A percentile compares a stretch with the other conserved stretches of the same genome.
Evolutionary conservation across 2,888 invertebrate species (phyloP).

Genomic region (Muschampia plurimacula): DNA sequence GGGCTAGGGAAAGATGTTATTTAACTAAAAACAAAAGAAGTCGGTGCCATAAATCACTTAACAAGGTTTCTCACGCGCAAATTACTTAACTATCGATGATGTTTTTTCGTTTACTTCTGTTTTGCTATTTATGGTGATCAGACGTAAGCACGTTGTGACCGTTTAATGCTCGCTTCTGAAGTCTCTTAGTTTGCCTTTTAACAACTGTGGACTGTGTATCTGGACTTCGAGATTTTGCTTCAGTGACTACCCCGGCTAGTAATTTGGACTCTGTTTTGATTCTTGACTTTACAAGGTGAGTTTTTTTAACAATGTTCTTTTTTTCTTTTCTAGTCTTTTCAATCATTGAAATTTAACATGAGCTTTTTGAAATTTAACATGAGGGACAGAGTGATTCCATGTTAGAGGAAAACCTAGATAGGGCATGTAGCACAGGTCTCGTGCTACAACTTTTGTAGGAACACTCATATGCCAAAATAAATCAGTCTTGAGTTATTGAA

Average conservation of each 20-base stretch:
- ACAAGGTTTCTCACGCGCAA: background rate
- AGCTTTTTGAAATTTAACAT: too few species aligned
- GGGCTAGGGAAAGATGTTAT: background rate
- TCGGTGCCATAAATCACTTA: background rate
- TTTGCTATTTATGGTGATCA: conserved; percentile 9
- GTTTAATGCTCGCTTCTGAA: conserved; percentile 1
- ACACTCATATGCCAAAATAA: too few species aligned
- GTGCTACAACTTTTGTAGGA: too few species aligned
- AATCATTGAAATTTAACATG: too few species aligned
- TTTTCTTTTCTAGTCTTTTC: background rate
- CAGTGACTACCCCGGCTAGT: conserved; percentile 5
- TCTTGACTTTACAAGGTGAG: conserved; percentile 2
- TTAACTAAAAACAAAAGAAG: too few species aligned
- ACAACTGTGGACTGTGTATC: conserved; percentile 17
- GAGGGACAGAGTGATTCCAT: too few species aligned
- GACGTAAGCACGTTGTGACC: conserved; percentile 1
- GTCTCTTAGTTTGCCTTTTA: conserved; percentile 5
- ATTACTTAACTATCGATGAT: background rate
- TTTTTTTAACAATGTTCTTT: background rate
- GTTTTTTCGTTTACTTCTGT: conserved; percentile 8
- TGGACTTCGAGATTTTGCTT: conserved; percentile 28
- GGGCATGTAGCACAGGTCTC: too few species aligned
- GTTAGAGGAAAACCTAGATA: too few species aligned
- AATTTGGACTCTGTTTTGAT: background rate
- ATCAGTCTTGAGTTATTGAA: too few species aligned